These are phyloP conservation scores for Menidia beryllina DNA, from an alignment of 2,113 vertebrate species.

Conservation along the genomic window DNA sequence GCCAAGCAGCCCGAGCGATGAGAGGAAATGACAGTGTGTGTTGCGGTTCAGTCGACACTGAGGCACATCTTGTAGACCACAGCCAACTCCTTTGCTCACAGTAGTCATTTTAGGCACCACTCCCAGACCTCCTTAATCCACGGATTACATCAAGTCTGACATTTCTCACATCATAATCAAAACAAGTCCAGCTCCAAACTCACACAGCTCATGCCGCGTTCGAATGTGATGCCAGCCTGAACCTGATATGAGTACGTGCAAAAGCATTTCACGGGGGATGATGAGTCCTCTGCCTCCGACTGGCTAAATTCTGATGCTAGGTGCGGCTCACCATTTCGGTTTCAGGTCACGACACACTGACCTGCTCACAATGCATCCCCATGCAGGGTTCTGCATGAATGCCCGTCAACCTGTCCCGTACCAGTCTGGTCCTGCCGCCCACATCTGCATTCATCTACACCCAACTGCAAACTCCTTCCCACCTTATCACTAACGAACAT, in stretches of 20 bases:
- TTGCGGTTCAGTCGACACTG: constrained; percentile 43
- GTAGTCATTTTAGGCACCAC: constrained; percentile 63
- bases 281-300: neutral
- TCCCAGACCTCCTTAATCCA: constrained; percentile 57
- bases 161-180: constrained; percentile 6
- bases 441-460: constrained; percentile 6
- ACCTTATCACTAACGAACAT: neutral
- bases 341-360: constrained; percentile 44
- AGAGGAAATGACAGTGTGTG: constrained; percentile 60
- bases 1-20: constrained; percentile 55
- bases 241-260: neutral
- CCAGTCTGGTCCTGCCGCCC: constrained; percentile 29
- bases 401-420: constrained; percentile 22
- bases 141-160: constrained; percentile 39
- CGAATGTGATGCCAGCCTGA: neutral
- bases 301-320: constrained; percentile 33
- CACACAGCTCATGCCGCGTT: neutral
- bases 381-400: constrained; percentile 50
- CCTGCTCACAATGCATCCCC: constrained; percentile 49
- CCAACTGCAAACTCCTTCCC: neutral
- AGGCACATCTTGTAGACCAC: constrained; percentile 17
- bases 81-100: constrained; percentile 24
- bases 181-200: constrained; percentile 2
- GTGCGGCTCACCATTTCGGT: constrained; percentile 38
- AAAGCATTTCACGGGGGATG: neutral